Base-by-base conservation (phyloP, 2,888 invertebrate species). In the Andrena camellia region DNA sequence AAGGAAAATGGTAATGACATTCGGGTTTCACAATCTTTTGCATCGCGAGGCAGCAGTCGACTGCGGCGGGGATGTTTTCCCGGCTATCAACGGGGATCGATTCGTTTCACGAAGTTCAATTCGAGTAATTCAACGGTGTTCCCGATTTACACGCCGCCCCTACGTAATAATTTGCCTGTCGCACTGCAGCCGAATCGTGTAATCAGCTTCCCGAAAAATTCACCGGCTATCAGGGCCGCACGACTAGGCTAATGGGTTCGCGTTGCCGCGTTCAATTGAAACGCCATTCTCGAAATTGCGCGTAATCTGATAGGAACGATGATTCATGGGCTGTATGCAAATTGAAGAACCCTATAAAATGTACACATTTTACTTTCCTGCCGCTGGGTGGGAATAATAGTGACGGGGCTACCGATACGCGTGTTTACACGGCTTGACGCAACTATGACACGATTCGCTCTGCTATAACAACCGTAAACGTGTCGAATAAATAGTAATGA, bases 151-250 rank as follows among this genome's bases (percentile, higher is more conserved):
- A 54, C 60, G 64, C 70, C 59, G 52, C 48, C 73, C 31, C 57
- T 23, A 57, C 66, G n/a, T 69, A 63, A 69, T 83, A 86, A 83
- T 86, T 66, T 71, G 67, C 70, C 31, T 13, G 52, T 26, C 52
- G 73, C 17, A n/a, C 50, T 81, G 71, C 64, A 26, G 60, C 50
- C 64, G 70, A 54, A 78, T 66, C 52, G 71, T 63, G 88, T 87
- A 83, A 87, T 88, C 89, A 84, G 76, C 62, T 83, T 88, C 83
- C 73, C 75, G 71, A 86, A 90, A 90, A 89, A 89, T 80, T 80
- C 75, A 10, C 57, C 50, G 72, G 52, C 63, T 57, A 76, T 67
- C 60, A 62, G 67, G 62, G 26, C 50, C 59, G 57, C 52, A 35
- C 78, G 69, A 76, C 35, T 75, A 59, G 70, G 33, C 52, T 86